phyloP scores from a whole-genome alignment of 2,797 vertebrate genomes.

The Triplophysa bombifrons region DNA sequence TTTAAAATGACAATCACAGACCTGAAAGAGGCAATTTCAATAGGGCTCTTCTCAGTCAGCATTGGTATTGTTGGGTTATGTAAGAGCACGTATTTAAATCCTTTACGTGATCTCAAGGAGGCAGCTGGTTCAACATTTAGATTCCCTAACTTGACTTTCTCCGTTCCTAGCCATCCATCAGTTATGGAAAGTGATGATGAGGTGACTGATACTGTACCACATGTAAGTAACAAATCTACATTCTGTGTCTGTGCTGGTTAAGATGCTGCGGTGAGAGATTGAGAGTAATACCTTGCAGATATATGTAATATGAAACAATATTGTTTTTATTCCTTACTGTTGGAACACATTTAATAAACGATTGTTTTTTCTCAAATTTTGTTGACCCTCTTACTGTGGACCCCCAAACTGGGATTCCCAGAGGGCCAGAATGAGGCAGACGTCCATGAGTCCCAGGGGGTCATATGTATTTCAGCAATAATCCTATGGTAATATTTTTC shows the following conservation, averaged over 20 bases:
- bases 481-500: neutral
- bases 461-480: neutral
- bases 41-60: neutral
- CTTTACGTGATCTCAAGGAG: conserved; percentile 36
- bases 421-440: too few species aligned
- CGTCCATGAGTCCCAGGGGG: neutral
- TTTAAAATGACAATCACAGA: conserved; percentile 9
- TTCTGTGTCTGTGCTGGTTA: conserved; percentile 12
- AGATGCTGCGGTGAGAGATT: neutral
- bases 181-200: conserved; percentile 53
- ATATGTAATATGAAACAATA: neutral
- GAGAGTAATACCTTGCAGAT: neutral
- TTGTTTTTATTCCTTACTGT: neutral
- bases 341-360: neutral
- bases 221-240: conserved; percentile 47
- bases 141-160: conserved; percentile 34
- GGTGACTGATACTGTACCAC: conserved; percentile 32
- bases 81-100: conserved; percentile 54
- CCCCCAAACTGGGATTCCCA: neutral
- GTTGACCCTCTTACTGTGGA: neutral
- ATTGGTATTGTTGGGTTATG: conserved; percentile 45
- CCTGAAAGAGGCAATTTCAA: conserved; percentile 5
- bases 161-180: conserved; percentile 8
- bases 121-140: conserved; percentile 44
- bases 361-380: neutral